Base-by-base conservation (phyloP, 2,888 invertebrate species). In the Drosophila prolongata region DNA sequence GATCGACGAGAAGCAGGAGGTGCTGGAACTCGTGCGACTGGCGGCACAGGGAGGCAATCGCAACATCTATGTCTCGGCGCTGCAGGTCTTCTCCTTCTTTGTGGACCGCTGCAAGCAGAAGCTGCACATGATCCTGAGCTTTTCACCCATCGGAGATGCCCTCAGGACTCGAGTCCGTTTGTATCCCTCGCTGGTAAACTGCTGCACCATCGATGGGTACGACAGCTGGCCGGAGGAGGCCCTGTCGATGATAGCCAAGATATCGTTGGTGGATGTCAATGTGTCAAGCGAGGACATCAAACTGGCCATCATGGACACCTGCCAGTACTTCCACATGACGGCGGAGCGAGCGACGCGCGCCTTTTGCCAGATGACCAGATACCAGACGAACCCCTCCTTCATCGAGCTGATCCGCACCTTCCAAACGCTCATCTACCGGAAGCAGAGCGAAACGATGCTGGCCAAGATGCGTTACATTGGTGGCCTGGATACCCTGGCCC, bases 201-300 rank as follows among this genome's bases (percentile, higher is more conserved):
- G 97, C 90, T 98, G 97, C 91, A 97, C 98, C 3, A 97, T 98
- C 78, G 97, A 98, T 92, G 98, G 98, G 98, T 98, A 97, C 92
- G 96, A 96, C 92, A 95, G 95, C 59, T 98, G 97, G 97, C 97
- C 97, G 0, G 95, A 95, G 82, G 94, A 95, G 0, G 97, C 97
- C 0, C 93, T 98, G 30, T 95, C 96, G 93, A 97, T 97, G 82
- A 96, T 96, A n/a, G 96, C 96, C 0, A 92, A 93, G 46, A 95
- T 95, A 90, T 97, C 96, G 89, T 94, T 97, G 90, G 92, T 93
- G 3, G 95, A 96, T 71, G 93, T 96, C 43, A 93, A 94, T 49
- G 94, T 95, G 0, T 93, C 94, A 2, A 92, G 94, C 0, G 93
- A 94, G 30, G 71, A 82, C 38, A 92, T 95, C 13, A 93, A 96